phyloP scores from a whole-genome alignment of 2,113 vertebrate species.

The Choloepus hoffmanni region DNA sequence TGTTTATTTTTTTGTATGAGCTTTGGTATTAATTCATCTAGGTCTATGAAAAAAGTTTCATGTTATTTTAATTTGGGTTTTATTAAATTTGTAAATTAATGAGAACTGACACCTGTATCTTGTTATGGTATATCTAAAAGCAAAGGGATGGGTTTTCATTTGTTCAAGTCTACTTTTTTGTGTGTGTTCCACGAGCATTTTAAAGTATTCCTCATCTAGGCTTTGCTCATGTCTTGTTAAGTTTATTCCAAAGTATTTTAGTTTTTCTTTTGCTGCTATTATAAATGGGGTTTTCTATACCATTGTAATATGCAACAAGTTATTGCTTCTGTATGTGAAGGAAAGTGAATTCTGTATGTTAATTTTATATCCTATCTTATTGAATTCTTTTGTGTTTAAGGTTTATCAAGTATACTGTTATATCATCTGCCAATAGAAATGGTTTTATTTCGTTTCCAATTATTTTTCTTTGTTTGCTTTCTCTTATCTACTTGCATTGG shows the following conservation, averaged over 20 bases:
- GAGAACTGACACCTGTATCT: background rate
- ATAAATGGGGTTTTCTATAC: background rate
- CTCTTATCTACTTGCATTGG: background rate
- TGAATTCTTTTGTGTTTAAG: background rate
- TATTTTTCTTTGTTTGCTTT: background rate
- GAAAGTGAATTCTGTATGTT: background rate
- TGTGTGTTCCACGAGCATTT: background rate
- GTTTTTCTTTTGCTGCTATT: background rate
- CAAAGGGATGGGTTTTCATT: background rate
- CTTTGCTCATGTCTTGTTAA: slow-evolving; percentile 26
- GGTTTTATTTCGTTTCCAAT: background rate
- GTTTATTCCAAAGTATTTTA: slow-evolving; percentile 7
- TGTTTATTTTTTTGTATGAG: background rate
- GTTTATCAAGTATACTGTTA: background rate
- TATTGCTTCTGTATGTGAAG: background rate
- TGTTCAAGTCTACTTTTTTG: background rate
- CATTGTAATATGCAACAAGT: background rate
- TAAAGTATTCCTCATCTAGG: background rate
- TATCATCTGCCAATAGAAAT: background rate
- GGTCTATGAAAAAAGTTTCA: background rate
- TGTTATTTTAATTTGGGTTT: background rate
- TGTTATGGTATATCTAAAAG: background rate
- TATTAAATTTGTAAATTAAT: background rate
- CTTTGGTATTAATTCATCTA: slow-evolving; percentile 15
- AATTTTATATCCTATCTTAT: background rate